Evolutionary conservation across 2,113 vertebrate species (phyloP).

Genomic region (Tyrannus savana): DNA sequence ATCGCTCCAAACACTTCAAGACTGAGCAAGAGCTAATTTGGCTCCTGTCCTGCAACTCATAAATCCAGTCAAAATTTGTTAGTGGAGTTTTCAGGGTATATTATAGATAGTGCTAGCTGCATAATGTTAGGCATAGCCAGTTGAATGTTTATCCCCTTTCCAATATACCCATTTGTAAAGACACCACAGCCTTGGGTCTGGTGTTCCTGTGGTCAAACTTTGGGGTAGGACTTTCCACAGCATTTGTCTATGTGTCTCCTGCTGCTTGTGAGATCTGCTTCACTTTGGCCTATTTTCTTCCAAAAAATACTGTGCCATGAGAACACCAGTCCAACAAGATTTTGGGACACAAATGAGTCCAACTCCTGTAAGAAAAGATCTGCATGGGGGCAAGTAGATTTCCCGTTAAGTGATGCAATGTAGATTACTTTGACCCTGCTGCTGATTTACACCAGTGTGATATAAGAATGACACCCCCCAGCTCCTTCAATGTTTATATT

Average conservation of each 20-base stretch:
- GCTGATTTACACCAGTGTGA: neutral
- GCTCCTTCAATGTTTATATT: neutral
- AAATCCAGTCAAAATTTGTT: constrained; percentile 12
- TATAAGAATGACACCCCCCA: neutral
- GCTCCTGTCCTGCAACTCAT: constrained; percentile 4
- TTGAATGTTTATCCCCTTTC: neutral
- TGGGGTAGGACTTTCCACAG: neutral
- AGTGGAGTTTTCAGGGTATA: neutral
- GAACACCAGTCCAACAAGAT: neutral
- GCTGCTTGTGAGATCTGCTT: neutral
- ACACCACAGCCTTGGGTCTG: neutral
- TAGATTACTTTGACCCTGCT: neutral
- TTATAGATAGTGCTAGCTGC: neutral
- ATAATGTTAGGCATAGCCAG: neutral
- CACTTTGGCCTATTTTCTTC: neutral
- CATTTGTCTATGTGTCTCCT: neutral
- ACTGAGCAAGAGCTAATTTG: constrained; percentile 26
- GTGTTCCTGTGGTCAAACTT: neutral
- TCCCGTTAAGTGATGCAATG: accelerated
- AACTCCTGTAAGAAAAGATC: neutral
- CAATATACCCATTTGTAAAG: neutral
- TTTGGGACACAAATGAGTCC: neutral
- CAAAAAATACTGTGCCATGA: neutral
- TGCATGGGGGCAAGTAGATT: neutral
- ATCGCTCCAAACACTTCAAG: neutral